phyloP scores from a whole-genome alignment of 2,797 vertebrate genomes.

The Rhabdophis nuchalis region DNA sequence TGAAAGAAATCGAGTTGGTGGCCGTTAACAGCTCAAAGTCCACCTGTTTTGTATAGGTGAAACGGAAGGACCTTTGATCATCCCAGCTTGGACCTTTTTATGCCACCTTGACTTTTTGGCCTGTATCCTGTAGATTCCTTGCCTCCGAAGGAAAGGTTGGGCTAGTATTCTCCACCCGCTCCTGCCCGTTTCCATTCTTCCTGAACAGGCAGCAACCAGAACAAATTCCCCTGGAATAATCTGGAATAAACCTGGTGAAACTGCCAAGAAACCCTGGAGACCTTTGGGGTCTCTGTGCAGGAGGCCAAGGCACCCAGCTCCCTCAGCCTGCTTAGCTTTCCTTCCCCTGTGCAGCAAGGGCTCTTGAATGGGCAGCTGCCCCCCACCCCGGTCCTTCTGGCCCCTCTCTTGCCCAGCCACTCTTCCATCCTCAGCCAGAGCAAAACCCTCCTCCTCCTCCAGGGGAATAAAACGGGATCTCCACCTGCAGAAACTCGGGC shows the following conservation, averaged over 20 bases:
- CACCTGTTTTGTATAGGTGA: neutral
- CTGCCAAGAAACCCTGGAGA: neutral
- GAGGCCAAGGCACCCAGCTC: neutral
- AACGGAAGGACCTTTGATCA: neutral
- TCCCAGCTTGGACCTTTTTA: neutral
- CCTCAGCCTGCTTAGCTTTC: neutral
- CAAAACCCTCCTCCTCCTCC: neutral
- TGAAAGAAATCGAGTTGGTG: neutral
- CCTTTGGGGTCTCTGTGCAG: neutral
- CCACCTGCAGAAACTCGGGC: neutral
- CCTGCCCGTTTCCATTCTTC: neutral
- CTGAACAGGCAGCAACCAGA: neutral
- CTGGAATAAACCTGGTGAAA: neutral
- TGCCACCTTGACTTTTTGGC: neutral
- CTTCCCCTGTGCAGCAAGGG: neutral
- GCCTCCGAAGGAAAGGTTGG: neutral
- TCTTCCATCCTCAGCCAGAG: neutral
- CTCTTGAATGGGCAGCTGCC: neutral
- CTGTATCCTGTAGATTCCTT: neutral
- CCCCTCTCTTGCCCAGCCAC: neutral
- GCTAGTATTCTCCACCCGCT: neutral
- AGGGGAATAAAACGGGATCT: neutral
- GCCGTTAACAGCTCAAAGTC: neutral
- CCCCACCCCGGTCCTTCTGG: neutral
- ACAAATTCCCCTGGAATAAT: neutral